A percentile compares a stretch with the other conserved stretches of the same genome.
phyloP scores from a whole-genome alignment of 2,113 vertebrate species.

The Dicaeum eximium region DNA sequence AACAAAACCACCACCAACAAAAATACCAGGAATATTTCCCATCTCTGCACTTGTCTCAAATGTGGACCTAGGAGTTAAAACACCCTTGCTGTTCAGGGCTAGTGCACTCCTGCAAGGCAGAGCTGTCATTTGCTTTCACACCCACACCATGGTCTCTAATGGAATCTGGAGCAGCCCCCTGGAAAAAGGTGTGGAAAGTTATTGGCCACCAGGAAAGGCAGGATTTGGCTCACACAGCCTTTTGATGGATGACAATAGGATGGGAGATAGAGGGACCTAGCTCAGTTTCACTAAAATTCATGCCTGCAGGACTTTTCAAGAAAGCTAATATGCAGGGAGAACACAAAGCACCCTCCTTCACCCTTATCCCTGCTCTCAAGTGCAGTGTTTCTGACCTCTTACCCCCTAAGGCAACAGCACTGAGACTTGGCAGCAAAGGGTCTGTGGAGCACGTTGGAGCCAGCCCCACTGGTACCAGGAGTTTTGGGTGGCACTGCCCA shows the following conservation, averaged over 20 bases:
- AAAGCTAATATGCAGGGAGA: background rate
- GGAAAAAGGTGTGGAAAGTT: background rate
- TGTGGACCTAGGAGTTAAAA: background rate
- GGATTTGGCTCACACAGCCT: background rate
- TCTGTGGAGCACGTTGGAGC: background rate
- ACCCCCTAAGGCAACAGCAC: background rate
- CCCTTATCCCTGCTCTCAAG: background rate
- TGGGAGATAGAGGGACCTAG: background rate
- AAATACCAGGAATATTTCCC: background rate
- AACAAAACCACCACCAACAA: background rate
- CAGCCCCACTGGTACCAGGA: accelerated
- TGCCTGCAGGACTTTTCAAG: background rate
- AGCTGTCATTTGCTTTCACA: background rate
- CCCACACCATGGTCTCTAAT: background rate
- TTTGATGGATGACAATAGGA: background rate
- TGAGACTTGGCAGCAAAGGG: too few relatives aligned
- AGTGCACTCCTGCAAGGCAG: background rate
- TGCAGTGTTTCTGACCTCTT: background rate
- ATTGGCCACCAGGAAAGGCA: accelerated
- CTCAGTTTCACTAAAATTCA: background rate
- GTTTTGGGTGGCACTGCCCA: background rate
- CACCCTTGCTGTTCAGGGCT: background rate
- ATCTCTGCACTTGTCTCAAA: background rate
- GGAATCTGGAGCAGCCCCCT: background rate
- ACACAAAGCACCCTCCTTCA: background rate